These are phyloP conservation scores for Passer montanus DNA, from an alignment of 2,113 vertebrate species.

Conservation along the genomic window DNA sequence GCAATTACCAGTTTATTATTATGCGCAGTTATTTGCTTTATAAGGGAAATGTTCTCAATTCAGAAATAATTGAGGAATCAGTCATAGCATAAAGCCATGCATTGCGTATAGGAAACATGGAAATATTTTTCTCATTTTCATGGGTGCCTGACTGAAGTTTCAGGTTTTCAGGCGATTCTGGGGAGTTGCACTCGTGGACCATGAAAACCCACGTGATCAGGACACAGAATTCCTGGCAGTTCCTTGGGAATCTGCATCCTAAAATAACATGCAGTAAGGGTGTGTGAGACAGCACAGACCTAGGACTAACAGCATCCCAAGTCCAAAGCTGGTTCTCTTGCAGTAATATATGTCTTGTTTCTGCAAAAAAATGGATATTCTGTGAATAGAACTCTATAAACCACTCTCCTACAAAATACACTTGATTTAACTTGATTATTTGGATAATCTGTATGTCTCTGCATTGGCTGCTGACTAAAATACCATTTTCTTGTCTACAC, in stretches of 20 bases:
- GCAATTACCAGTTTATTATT: conserved; percentile 4
- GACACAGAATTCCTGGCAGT: background rate
- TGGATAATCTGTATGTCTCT: background rate
- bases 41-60: background rate
- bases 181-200: background rate
- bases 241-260: background rate
- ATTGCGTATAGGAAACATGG: background rate
- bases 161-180: background rate
- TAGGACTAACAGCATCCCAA: background rate
- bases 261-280: background rate
- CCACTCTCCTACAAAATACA: background rate
- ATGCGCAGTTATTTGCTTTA: background rate
- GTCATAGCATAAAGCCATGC: rapidly evolving
- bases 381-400: background rate
- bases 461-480: background rate
- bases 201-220: background rate
- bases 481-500: background rate
- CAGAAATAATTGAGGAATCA: background rate
- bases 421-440: background rate
- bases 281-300: background rate
- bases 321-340: background rate
- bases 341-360: background rate
- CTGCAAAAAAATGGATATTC: background rate
- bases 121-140: background rate
- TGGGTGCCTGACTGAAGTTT: background rate